Evolutionary conservation across 2,797 vertebrate species (phyloP).

Genomic region (Chelidonichthys spinosus): DNA sequence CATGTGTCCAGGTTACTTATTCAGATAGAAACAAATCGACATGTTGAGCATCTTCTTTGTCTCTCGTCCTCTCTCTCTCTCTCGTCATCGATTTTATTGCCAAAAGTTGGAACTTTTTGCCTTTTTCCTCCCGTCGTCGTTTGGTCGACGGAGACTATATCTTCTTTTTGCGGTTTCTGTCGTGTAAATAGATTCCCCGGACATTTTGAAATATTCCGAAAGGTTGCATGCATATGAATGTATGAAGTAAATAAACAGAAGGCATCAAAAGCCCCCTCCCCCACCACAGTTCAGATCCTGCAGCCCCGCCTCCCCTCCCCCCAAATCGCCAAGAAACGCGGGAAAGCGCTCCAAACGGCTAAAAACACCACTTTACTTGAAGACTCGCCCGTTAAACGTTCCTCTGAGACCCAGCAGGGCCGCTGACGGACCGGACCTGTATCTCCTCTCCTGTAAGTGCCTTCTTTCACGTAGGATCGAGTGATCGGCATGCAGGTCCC

Average conservation of each 20-base stretch:
- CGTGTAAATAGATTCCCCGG: conserved; percentile 75
- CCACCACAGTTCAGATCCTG: conserved; percentile 39
- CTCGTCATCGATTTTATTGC: conserved; percentile 47
- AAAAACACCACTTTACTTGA: conserved; percentile 66
- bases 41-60: conserved; percentile 47
- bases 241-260: conserved; percentile 70
- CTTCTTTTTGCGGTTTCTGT: conserved; percentile 23
- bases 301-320: conserved; percentile 26
- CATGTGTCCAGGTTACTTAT: conserved; percentile 56
- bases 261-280: conserved; percentile 59
- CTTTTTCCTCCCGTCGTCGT: conserved; percentile 63
- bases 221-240: conserved; percentile 81
- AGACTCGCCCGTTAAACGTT: conserved; percentile 44
- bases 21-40: conserved; percentile 56
- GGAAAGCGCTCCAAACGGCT: conserved; percentile 28
- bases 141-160: conserved; percentile 38
- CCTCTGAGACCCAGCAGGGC: conserved; percentile 58
- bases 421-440: conserved; percentile 56
- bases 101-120: conserved; percentile 69
- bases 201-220: conserved; percentile 32
- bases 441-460: conserved; percentile 83
- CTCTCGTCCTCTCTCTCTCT: conserved; percentile 19
- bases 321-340: conserved; percentile 46
- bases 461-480: conserved; percentile 80
- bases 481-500: conserved; percentile 76